A percentile compares a stretch with the other conserved stretches of the same genome.
These are phyloP conservation scores for Scarus forsteni DNA, from an alignment of 2,797 vertebrate genomes.

Conservation along the genomic window DNA sequence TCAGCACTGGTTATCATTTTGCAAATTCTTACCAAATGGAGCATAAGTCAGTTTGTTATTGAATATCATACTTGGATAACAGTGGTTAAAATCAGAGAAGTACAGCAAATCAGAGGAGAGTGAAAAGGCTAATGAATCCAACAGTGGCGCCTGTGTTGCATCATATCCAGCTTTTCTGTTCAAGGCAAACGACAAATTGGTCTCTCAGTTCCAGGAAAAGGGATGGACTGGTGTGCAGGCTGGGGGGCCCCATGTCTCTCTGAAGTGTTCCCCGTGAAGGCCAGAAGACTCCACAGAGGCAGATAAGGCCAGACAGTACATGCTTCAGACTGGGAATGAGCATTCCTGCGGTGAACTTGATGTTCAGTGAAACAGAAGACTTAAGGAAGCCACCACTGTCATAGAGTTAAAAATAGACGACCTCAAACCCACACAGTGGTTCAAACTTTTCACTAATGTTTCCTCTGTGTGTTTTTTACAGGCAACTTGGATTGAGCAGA, in stretches of 20 bases:
- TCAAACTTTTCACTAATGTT: not conserved
- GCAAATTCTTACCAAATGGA: too few species aligned
- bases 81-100: not conserved
- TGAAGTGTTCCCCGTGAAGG: constrained; percentile 29
- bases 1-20: constrained; percentile 1
- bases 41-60: not conserved
- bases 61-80: not conserved
- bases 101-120: not conserved
- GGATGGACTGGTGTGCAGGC: constrained; percentile 8
- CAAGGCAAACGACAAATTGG: constrained; percentile 30
- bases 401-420: not conserved
- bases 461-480: constrained; percentile 10
- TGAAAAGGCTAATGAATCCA: not conserved
- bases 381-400: not conserved
- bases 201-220: constrained; percentile 42
- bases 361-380: not conserved
- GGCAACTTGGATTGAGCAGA: not conserved
- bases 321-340: not conserved
- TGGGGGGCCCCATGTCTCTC: constrained; percentile 7
- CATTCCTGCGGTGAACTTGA: constrained; percentile 4
- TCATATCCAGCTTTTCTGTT: constrained; percentile 17
- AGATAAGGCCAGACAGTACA: constrained; percentile 10
- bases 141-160: constrained; percentile 1
- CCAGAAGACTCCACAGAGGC: constrained; percentile 6
- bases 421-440: not conserved